Percentiles rank a stretch among this genome's conserved stretches.
These are phyloP conservation scores for Sphecodes monilicornis DNA, from an alignment of 2,888 invertebrate genomes.

Conservation along the genomic window DNA sequence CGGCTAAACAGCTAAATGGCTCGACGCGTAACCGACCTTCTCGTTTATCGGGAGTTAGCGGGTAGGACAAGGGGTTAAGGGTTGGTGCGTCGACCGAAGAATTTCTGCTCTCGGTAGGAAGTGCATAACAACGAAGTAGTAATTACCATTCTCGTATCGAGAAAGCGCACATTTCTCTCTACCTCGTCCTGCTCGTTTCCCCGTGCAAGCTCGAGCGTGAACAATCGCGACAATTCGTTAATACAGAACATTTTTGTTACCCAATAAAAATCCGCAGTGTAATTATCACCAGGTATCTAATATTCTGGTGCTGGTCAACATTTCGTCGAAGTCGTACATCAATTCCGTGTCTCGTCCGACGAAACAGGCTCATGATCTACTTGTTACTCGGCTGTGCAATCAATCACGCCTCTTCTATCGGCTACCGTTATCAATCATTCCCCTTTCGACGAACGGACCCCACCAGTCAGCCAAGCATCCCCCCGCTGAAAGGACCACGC, in stretches of 20 bases:
- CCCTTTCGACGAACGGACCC: background rate
- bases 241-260: too few species aligned
- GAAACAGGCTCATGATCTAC: background rate
- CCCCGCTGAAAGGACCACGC: background rate
- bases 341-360: background rate
- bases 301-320: background rate
- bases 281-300: background rate
- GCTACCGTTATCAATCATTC: background rate
- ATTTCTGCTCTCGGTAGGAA: background rate
- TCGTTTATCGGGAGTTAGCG: too few species aligned
- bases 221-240: too few species aligned
- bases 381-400: background rate
- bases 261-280: background rate
- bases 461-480: too few species aligned
- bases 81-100: background rate
- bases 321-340: background rate
- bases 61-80: background rate
- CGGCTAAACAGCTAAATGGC: too few species aligned
- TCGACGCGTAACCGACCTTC: too few species aligned
- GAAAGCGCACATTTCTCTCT: too few species aligned
- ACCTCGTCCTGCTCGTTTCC: too few species aligned
- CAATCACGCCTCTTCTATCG: background rate
- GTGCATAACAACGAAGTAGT: accelerated
- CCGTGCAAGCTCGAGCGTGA: too few species aligned
- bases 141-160: background rate